Evolutionary conservation across 2,797 vertebrate species (phyloP).

Genomic region (Tangara arthus): DNA sequence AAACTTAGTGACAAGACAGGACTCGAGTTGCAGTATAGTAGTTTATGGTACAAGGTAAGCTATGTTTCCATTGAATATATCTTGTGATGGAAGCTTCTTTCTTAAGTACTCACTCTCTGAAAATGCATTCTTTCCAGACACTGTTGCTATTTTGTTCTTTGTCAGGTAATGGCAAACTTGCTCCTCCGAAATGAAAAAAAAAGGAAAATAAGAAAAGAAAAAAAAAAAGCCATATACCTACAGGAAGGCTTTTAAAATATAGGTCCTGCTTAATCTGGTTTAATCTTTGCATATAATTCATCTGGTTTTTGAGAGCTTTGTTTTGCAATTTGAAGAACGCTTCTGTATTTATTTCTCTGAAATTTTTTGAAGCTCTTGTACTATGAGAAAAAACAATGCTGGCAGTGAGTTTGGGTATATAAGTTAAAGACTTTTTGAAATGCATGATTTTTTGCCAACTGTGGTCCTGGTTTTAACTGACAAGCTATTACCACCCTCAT

Average conservation of each 20-base stretch:
- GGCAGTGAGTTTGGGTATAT: not conserved
- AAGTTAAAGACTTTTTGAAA: slow-evolving; percentile 3
- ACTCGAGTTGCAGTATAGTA: slow-evolving; percentile 30
- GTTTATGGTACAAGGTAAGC: slow-evolving; percentile 28
- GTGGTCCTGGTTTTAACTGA: not conserved
- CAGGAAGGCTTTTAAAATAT: slow-evolving; percentile 22
- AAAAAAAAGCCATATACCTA: not conserved
- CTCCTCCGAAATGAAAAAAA: not conserved
- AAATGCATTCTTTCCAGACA: slow-evolving; percentile 57
- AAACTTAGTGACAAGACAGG: slow-evolving; percentile 24
- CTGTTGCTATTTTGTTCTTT: slow-evolving; percentile 23
- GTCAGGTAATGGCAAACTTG: slow-evolving; percentile 30
- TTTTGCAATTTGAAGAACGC: not conserved
- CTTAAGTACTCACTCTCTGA: slow-evolving; percentile 35
- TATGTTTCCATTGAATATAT: slow-evolving; percentile 45
- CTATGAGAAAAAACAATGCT: not conserved
- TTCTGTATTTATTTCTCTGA: not conserved
- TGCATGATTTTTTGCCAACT: not conserved
- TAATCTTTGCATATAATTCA: not conserved
- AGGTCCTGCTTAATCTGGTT: not conserved
- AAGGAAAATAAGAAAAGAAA: not conserved
- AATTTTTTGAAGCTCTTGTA: not conserved
- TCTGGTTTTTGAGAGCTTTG: not conserved
- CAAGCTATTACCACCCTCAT: not conserved
- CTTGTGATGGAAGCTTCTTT: slow-evolving; percentile 51